Evolutionary conservation across 2,113 vertebrate species (phyloP).

Genomic region (Cyphomyrus plagiostoma): DNA sequence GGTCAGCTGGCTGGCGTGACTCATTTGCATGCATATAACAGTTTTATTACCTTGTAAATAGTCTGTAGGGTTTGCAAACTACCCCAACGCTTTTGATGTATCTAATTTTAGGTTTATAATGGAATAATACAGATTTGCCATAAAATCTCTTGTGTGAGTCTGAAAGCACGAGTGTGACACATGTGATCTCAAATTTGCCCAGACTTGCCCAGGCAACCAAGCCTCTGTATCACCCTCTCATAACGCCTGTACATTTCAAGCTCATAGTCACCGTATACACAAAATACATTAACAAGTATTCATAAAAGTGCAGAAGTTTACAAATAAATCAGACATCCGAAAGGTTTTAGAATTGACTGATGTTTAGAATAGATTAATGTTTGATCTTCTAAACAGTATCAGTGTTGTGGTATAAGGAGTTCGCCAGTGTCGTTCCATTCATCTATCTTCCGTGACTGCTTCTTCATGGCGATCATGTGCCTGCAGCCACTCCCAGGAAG

Average conservation of each 20-base stretch:
- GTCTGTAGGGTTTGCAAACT: too few relatives aligned
- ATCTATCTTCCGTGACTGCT: background rate
- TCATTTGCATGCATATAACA: too few relatives aligned
- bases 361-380: background rate
- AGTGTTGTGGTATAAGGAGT: background rate
- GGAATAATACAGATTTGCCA: too few relatives aligned
- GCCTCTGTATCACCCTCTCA: background rate
- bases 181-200: too few relatives aligned
- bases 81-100: too few relatives aligned
- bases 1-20: too few relatives aligned
- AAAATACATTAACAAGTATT: background rate
- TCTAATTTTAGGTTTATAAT: too few relatives aligned
- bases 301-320: background rate
- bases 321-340: background rate
- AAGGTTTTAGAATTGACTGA: background rate
- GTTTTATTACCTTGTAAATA: too few relatives aligned
- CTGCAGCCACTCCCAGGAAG: background rate
- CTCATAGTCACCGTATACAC: background rate
- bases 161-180: too few relatives aligned
- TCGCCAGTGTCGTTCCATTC: background rate
- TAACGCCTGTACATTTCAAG: background rate
- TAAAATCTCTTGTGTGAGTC: too few relatives aligned
- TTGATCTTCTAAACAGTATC: background rate
- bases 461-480: background rate
- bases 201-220: background rate